Base-by-base conservation (phyloP, 23 tunicate species). In the Corella eumyota region DNA sequence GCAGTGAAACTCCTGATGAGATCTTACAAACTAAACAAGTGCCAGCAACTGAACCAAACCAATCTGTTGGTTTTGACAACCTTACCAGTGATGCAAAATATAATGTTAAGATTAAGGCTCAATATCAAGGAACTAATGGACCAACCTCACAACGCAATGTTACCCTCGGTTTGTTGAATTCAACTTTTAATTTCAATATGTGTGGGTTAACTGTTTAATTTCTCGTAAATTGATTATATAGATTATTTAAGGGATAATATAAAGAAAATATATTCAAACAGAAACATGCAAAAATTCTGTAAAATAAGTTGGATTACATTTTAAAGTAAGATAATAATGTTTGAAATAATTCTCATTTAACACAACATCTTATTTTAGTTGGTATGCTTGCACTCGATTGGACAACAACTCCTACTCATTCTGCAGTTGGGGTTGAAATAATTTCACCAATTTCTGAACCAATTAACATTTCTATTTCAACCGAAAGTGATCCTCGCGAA, bases 391-490 rank as follows among this genome's bases (percentile, higher is more conserved):
- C 29, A 23, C 34, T 54, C 6, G 29, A 54, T 33, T 54, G 60
- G 60, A 54, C 60, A 54, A 33, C 60, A 2, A 54, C 60, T 3
- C 60, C 60, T 4, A 23, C 27, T 54, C 15, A 26, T 54, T 54
- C 60, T 5, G 29, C 34, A 32, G 29, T 54, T 54, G 33, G 27
- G 27, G 60, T 54, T 15, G 60, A 54, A 54, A 54, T 54, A 54
- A 2, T 7, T 2, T 15, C 60, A 26, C 29, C 60, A 24, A 21
- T 54, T 23, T 33, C 23, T 23, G 60, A 54, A 26, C 29, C 32
- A 19, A 26, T 26, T 15, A 2, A 3, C 29, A 33, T 54, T 5
- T 23, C 28, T 3, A 11, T 54, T 32, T 32, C 60, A 2, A 24
- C 20, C 27, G 60, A 54, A 15, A 54, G 2, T 17, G 33, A 22